Evolutionary conservation across 2,888 invertebrate genomes (phyloP).

Genomic region (Archips xylosteana): DNA sequence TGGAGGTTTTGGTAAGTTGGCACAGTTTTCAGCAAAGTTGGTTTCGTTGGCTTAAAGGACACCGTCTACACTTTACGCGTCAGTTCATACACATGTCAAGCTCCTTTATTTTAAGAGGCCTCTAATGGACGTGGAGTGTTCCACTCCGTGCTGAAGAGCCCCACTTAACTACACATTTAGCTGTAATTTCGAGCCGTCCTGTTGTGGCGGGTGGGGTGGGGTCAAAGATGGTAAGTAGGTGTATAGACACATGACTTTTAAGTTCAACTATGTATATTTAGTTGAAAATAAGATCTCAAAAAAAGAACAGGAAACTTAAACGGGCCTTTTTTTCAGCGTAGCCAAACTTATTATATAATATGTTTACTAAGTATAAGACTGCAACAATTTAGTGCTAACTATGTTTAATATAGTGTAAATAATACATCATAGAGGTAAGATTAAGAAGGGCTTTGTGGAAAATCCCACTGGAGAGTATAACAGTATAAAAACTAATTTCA

Average conservation of each 20-base stretch:
- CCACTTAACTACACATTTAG: slow-evolving; percentile 1
- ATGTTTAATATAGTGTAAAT: no score
- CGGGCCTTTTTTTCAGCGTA: no score
- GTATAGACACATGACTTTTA: background rate
- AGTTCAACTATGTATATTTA: background rate
- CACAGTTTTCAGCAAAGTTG: background rate
- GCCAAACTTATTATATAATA: no score
- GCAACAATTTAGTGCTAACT: no score
- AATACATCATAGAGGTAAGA: no score
- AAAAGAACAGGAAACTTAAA: no score
- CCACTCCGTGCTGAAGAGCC: slow-evolving; percentile 8
- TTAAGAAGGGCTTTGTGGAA: no score
- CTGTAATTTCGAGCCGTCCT: background rate
- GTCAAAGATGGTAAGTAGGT: background rate
- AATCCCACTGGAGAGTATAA: no score
- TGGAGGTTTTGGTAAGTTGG: background rate
- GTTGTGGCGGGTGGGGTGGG: background rate
- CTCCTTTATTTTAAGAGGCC: background rate
- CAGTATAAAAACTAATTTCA: no score
- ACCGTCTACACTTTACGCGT: background rate
- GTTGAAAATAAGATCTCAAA: background rate
- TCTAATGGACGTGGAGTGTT: slow-evolving; percentile 5
- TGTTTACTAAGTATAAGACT: no score
- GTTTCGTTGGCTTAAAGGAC: background rate
- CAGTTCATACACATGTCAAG: background rate